phyloP scores from a whole-genome alignment of 2,797 vertebrate species.

The Poeciliopsis turneri region DNA sequence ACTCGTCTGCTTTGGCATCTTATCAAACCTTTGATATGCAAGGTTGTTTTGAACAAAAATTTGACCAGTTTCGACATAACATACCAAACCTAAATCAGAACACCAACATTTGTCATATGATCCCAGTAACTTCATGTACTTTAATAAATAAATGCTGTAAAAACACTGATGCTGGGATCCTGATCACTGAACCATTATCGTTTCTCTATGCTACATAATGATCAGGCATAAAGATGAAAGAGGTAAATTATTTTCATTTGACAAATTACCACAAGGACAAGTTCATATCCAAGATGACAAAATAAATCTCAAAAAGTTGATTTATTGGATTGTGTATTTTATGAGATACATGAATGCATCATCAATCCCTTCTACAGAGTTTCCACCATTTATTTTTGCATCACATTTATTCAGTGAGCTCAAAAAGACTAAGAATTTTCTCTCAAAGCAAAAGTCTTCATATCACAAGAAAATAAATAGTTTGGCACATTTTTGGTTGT shows the following conservation, averaged over 20 bases:
- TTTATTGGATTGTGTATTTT: background rate
- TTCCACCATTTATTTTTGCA: background rate
- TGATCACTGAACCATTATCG: background rate
- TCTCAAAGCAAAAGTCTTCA: background rate
- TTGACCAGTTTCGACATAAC: background rate
- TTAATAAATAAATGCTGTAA: background rate
- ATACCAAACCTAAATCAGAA: background rate
- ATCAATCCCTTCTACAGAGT: background rate
- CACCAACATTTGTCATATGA: background rate
- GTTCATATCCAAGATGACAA: background rate
- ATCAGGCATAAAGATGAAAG: background rate
- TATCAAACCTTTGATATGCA: background rate
- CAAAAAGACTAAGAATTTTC: background rate
- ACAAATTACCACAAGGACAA: background rate
- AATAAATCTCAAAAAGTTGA: background rate
- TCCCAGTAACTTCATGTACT: background rate
- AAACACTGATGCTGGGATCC: background rate
- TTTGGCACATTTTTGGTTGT: background rate
- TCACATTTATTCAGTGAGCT: background rate
- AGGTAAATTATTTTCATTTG: background rate
- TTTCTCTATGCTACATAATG: background rate
- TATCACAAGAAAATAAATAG: background rate
- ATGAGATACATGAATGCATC: background rate
- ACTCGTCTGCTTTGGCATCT: background rate
- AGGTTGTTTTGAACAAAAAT: background rate